phyloP scores from a whole-genome alignment of 2,888 invertebrate genomes.

The Pristionchus japonicus region DNA sequence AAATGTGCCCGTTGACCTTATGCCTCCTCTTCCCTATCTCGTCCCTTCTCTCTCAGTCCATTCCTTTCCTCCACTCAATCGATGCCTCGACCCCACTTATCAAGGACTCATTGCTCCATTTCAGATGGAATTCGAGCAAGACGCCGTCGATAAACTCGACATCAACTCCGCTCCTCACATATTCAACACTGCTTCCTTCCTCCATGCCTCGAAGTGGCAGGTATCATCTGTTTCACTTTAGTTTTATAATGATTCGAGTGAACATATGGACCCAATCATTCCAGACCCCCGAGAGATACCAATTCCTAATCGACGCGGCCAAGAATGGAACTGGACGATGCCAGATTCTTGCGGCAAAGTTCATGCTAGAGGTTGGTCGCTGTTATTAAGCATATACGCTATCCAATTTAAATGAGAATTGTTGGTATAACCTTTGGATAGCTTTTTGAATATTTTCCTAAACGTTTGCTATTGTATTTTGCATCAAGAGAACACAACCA shows the following conservation, averaged over 20 bases:
- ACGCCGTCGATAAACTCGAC: not conserved
- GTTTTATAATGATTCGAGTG: not conserved
- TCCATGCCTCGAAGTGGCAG: not conserved
- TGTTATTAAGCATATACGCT: too few species aligned
- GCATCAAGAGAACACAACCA: too few species aligned
- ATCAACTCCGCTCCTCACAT: not conserved
- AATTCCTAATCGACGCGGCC: constrained; percentile 20
- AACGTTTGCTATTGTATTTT: too few species aligned
- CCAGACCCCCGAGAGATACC: not conserved
- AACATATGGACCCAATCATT: not conserved
- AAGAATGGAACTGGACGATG: not conserved
- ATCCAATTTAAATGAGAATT: too few species aligned
- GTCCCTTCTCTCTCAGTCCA: not conserved
- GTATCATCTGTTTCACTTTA: not conserved
- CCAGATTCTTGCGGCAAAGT: constrained; percentile 16
- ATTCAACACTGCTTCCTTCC: not conserved
- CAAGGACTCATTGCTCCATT: not conserved
- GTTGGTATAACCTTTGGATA: too few species aligned
- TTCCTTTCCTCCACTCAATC: constrained; percentile 20
- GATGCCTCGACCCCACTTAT: too few species aligned
- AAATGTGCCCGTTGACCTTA: not conserved
- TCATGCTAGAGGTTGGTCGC: not conserved
- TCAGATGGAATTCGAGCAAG: not conserved
- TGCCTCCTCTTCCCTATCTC: too few species aligned
- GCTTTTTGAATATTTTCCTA: too few species aligned